phyloP scores from a whole-genome alignment of 2,113 vertebrate genomes.

The Pseudonaja textilis region DNA sequence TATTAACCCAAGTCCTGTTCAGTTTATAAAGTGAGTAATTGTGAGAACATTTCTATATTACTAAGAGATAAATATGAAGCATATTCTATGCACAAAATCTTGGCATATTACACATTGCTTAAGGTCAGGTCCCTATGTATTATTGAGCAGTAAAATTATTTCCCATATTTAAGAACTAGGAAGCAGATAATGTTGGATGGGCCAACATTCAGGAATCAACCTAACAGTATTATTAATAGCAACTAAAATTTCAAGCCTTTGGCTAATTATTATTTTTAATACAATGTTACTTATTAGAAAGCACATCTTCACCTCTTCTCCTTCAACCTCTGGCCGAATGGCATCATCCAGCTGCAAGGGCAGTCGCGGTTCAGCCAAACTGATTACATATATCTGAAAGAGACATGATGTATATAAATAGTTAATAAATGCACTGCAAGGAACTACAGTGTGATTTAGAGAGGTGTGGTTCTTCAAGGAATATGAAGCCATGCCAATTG shows the following conservation, averaged over 20 bases:
- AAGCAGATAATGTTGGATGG: neutral
- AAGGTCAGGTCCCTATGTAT: neutral
- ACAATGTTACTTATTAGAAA: conserved; percentile 33
- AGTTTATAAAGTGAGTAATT: neutral
- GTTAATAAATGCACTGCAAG: conserved; percentile 23
- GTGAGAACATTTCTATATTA: neutral
- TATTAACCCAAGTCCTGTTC: neutral
- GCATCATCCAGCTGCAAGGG: conserved; percentile 96
- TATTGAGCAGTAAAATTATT: neutral
- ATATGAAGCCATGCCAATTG: conserved; percentile 51
- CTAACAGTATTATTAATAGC: neutral
- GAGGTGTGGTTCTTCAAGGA: conserved; percentile 53
- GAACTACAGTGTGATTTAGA: conserved; percentile 49
- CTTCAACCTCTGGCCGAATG: conserved; percentile 87
- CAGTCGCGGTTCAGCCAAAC: conserved; percentile 89
- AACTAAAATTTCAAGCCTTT: conserved; percentile 1
- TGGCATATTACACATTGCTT: neutral
- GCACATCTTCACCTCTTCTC: conserved; percentile 87
- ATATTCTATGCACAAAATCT: neutral
- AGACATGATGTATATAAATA: conserved; percentile 58
- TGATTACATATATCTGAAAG: conserved; percentile 93
- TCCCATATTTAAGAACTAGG: neutral
- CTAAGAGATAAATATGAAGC: neutral
- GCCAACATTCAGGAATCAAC: conserved; percentile 9
- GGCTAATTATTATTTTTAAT: conserved; percentile 21